Conservation (phyloP, 1,140 invertebrate genomes). For the Lysiphlebus fabarum region DNA sequence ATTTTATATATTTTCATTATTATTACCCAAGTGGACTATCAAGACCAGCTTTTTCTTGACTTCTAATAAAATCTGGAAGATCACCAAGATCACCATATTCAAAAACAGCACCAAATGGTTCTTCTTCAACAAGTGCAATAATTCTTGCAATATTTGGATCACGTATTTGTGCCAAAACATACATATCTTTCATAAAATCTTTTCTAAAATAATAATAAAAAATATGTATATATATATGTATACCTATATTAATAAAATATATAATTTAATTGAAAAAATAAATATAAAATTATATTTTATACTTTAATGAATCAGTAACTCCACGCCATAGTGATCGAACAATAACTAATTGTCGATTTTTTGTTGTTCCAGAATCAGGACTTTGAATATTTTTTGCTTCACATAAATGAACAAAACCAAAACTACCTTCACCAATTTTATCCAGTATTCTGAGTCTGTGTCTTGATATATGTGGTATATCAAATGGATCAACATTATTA, state of each 20-base stretch:
- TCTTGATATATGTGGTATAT: slow-evolving; percentile 63
- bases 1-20: background rate
- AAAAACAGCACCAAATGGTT: slow-evolving; percentile 80
- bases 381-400: slow-evolving; percentile 66
- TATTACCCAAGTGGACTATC: slow-evolving; percentile 45
- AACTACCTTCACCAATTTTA: slow-evolving; percentile 83
- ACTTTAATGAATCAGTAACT: slow-evolving; percentile 67
- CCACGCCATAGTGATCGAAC: slow-evolving; percentile 72
- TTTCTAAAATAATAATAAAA: slow-evolving; percentile 56
- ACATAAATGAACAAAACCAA: slow-evolving; percentile 81
- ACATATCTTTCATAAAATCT: slow-evolving; percentile 83
- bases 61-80: slow-evolving; percentile 72
- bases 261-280: slow-evolving; percentile 12
- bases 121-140: slow-evolving; percentile 77
- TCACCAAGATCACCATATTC: slow-evolving; percentile 84
- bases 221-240: no score
- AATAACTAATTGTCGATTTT: slow-evolving; percentile 67
- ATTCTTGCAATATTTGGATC: slow-evolving; percentile 82
- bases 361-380: slow-evolving; percentile 62
- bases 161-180: slow-evolving; percentile 73
- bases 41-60: slow-evolving; percentile 42
- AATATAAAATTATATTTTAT: slow-evolving; percentile 29
- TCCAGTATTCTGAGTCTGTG: slow-evolving; percentile 79
- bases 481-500: slow-evolving; percentile 32
- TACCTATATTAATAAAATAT: slow-evolving; percentile 11